A percentile compares a stretch with the other conserved stretches of the same genome.
These are phyloP conservation scores for Panthera uncia DNA, from an alignment of 2,113 vertebrate genomes.

Conservation along the genomic window DNA sequence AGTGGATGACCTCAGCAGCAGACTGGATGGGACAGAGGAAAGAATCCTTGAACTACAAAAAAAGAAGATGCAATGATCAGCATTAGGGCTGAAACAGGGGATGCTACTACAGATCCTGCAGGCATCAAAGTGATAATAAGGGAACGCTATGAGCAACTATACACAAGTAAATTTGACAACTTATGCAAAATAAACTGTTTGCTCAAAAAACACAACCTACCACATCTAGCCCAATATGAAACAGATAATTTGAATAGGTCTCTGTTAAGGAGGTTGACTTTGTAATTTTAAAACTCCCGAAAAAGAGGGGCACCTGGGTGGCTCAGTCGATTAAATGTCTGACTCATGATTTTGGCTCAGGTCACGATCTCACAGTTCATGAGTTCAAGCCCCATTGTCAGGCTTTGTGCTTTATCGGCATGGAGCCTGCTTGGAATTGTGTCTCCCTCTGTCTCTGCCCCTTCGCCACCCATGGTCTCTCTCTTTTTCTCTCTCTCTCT, in stretches of 20 bases:
- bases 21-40: background rate
- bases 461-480: too few relatives aligned
- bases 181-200: background rate
- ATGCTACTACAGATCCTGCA: background rate
- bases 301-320: background rate
- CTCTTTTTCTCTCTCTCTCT: too few relatives aligned
- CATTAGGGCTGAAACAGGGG: background rate
- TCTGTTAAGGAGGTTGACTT: background rate
- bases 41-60: background rate
- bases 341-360: too few relatives aligned
- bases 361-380: too few relatives aligned
- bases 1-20: background rate
- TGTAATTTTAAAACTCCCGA: background rate
- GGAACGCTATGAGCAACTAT: background rate
- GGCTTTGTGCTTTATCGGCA: too few relatives aligned
- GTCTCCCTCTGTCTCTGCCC: too few relatives aligned
- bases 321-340: too few relatives aligned
- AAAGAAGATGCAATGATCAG: background rate
- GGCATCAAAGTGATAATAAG: background rate
- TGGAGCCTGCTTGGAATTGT: too few relatives aligned
- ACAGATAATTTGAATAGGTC: background rate
- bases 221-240: background rate
- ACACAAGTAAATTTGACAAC: background rate
- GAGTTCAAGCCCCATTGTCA: too few relatives aligned
- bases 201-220: background rate